phyloP scores from a whole-genome alignment of 2,888 invertebrate genomes.

The Liodrosophila aerea region DNA sequence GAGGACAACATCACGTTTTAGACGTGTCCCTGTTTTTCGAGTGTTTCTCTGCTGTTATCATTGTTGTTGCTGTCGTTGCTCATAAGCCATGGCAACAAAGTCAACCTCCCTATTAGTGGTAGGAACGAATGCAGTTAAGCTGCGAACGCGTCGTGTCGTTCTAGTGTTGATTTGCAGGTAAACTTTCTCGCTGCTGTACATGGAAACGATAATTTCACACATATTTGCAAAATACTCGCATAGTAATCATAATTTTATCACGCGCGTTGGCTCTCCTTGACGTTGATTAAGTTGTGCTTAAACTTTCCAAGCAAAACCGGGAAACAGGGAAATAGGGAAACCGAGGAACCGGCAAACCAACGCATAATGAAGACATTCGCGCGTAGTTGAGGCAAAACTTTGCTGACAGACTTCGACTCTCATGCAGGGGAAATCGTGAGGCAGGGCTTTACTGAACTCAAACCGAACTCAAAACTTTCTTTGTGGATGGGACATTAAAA shows the following conservation, averaged over 20 bases:
- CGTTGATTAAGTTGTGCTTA: conserved; percentile 73
- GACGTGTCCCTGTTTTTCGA: conserved; percentile 14
- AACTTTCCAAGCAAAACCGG: conserved; percentile 48
- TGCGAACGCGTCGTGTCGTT: conserved; percentile 16
- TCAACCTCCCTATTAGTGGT: conserved; percentile 32
- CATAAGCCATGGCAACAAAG: conserved; percentile 19
- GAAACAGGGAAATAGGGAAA: neutral
- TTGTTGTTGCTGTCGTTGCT: conserved; percentile 6
- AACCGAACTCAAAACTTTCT: conserved; percentile 16
- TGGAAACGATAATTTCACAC: conserved; percentile 70
- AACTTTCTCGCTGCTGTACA: conserved; percentile 53
- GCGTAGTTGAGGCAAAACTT: conserved; percentile 40
- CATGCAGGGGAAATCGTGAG: conserved; percentile 23
- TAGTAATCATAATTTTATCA: conserved; percentile 73
- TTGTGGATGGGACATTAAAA: conserved; percentile 26
- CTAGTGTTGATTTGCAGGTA: conserved; percentile 53
- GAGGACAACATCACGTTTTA: conserved; percentile 38
- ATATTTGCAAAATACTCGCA: conserved; percentile 57
- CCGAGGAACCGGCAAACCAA: conserved; percentile 6
- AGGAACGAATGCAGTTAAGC: conserved; percentile 16
- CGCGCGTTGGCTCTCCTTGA: conserved; percentile 57
- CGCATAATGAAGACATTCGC: conserved; percentile 44
- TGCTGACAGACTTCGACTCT: conserved; percentile 31
- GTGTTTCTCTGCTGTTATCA: conserved; percentile 3
- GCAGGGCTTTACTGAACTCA: neutral